These are phyloP conservation scores for Podocnemis expansa DNA, from an alignment of 2,113 vertebrate species.

Conservation along the genomic window DNA sequence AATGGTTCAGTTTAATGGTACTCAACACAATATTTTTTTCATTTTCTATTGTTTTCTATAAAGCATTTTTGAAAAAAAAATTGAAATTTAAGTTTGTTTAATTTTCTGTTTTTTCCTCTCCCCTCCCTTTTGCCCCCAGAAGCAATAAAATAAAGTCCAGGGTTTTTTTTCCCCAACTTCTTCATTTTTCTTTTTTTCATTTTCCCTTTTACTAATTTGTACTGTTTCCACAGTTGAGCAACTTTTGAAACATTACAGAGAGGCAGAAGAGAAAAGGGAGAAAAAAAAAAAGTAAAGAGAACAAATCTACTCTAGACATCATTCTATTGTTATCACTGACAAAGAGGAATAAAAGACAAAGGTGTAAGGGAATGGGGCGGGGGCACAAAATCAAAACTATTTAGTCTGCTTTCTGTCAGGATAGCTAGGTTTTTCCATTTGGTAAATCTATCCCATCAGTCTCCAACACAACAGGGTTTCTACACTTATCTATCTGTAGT, in stretches of 20 bases:
- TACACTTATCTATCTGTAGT: conserved; percentile 23
- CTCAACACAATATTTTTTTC: not conserved
- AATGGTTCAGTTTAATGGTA: not conserved
- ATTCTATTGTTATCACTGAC: not conserved
- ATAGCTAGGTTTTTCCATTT: conserved; percentile 22
- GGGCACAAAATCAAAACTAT: not conserved
- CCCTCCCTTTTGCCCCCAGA: not conserved
- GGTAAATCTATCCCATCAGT: not conserved
- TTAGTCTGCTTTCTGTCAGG: not conserved
- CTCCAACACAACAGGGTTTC: conserved; percentile 23
- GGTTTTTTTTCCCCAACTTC: not conserved
- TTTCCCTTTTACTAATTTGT: not conserved
- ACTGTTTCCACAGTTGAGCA: not conserved
- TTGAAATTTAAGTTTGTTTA: not conserved
- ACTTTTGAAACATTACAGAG: not conserved
- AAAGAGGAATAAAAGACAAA: conserved; percentile 1
- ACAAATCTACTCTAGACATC: not conserved
- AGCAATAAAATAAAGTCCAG: not conserved
- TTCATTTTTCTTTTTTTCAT: not conserved
- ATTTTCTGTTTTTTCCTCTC: not conserved
- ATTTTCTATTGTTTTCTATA: not conserved
- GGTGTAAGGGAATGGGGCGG: no score
- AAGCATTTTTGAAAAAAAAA: not conserved
- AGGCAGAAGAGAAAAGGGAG: rapidly evolving
- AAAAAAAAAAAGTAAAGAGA: not conserved